These are phyloP conservation scores for Aradophagus sp. DNA, from an alignment of 1,140 invertebrate species.

Conservation along the genomic window DNA sequence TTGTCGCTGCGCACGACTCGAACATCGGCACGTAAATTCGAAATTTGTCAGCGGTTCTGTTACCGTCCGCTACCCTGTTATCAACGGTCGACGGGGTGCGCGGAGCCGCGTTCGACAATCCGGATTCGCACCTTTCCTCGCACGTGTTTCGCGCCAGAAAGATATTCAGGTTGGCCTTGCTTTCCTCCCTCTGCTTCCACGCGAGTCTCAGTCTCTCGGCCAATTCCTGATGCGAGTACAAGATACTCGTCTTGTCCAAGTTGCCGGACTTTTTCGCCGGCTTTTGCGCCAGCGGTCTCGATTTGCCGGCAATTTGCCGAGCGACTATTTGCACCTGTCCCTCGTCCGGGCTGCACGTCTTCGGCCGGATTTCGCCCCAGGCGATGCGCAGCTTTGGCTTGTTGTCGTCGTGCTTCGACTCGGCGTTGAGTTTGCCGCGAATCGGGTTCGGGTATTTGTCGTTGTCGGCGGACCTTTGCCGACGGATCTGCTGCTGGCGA, in stretches of 20 bases:
- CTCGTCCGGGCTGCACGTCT: conserved; percentile 33
- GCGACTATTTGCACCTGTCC: conserved; percentile 68
- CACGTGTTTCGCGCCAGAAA: too few species aligned
- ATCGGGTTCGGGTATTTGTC: conserved; percentile 52
- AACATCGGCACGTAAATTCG: conserved; percentile 31
- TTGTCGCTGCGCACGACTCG: neutral
- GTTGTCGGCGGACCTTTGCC: conserved; percentile 69
- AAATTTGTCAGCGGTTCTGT: conserved; percentile 43
- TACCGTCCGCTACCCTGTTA: neutral
- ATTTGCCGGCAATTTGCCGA: conserved; percentile 64
- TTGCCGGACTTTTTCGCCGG: conserved; percentile 32
- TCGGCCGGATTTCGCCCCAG: conserved; percentile 61
- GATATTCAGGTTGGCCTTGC: conserved; percentile 76
- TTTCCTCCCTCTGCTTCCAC: conserved; percentile 74
- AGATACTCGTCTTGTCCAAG: conserved; percentile 72
- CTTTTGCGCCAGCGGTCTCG: conserved; percentile 58
- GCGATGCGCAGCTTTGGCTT: conserved; percentile 65
- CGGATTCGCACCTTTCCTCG: too few species aligned
- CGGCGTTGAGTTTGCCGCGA: conserved; percentile 13
- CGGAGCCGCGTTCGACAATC: too few species aligned
- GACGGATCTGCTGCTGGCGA: conserved; percentile 61
- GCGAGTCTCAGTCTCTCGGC: conserved; percentile 74
- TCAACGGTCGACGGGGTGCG: too few species aligned
- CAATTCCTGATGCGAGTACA: conserved; percentile 75
- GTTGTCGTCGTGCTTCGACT: conserved; percentile 24